These are phyloP conservation scores for Nibea coibor DNA, from an alignment of 2,113 vertebrate species.

Conservation along the genomic window DNA sequence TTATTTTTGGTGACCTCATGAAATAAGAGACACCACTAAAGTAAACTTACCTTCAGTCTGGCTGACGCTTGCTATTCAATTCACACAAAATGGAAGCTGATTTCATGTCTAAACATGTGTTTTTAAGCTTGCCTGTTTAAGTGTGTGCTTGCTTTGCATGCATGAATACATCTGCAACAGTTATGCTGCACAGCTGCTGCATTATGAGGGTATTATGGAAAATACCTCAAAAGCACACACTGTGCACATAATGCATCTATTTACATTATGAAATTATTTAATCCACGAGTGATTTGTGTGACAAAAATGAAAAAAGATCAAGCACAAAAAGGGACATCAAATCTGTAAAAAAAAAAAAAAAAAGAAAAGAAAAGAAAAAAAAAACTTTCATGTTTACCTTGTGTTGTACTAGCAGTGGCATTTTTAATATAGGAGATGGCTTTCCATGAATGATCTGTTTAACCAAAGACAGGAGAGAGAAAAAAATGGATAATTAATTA, in stretches of 20 bases:
- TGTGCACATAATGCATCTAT: slow-evolving; percentile 48
- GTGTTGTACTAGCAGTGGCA: slow-evolving; percentile 90
- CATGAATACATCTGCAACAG: slow-evolving; percentile 80
- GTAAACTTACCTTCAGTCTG: slow-evolving; percentile 51
- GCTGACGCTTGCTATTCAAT: slow-evolving; percentile 62
- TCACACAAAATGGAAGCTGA: slow-evolving; percentile 60
- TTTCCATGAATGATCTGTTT: slow-evolving; percentile 99
- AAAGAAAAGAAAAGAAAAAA: slow-evolving; percentile 48
- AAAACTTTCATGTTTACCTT: slow-evolving; percentile 90
- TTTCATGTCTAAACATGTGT: slow-evolving; percentile 76
- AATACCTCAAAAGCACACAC: slow-evolving; percentile 68
- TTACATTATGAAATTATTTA: slow-evolving; percentile 41
- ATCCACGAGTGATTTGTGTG: slow-evolving; percentile 47
- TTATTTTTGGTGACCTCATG: slow-evolving; percentile 61
- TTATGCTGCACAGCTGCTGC: slow-evolving; percentile 76
- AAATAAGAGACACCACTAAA: slow-evolving; percentile 48
- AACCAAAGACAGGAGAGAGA: slow-evolving; percentile 97
- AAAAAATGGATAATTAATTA: slow-evolving; percentile 99
- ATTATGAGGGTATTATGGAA: slow-evolving; percentile 68
- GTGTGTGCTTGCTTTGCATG: slow-evolving; percentile 75
- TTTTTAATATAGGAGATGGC: slow-evolving; percentile 91
- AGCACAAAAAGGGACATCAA: slow-evolving; percentile 49
- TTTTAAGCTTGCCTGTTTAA: slow-evolving; percentile 65
- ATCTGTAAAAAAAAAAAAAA: slow-evolving; percentile 59
- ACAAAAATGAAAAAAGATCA: slow-evolving; percentile 48